Percentiles rank a stretch among this genome's conserved stretches.
These are phyloP conservation scores for Hydropsyche tenuis DNA, from an alignment of 1,140 invertebrate genomes.

Conservation along the genomic window DNA sequence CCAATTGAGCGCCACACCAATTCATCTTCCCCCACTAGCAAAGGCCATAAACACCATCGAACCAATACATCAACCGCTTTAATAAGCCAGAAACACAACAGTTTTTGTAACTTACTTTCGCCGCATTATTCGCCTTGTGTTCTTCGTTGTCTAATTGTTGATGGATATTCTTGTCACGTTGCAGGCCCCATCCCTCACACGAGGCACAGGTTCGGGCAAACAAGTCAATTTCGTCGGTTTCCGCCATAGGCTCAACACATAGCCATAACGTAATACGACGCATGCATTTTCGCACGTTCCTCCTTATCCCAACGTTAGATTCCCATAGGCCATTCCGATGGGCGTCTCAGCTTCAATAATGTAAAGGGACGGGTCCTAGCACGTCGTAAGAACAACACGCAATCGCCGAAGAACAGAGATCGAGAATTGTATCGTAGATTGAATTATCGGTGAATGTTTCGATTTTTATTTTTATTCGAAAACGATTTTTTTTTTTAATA, in stretches of 20 bases:
- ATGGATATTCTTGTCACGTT: background rate
- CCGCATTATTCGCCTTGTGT: too few relatives aligned
- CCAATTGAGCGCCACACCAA: too few relatives aligned
- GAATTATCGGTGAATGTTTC: too few relatives aligned
- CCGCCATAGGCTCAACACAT: too few relatives aligned
- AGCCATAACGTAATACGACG: background rate
- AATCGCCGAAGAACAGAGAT: background rate
- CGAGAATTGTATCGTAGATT: background rate
- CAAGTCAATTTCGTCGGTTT: conserved; percentile 7
- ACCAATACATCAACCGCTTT: too few relatives aligned
- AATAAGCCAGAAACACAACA: too few relatives aligned
- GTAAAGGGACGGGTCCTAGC: background rate
- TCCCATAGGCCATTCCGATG: background rate
- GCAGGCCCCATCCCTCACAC: background rate
- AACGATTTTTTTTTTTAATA: too few relatives aligned
- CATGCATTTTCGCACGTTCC: conserved; percentile 11
- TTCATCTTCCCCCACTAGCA: too few relatives aligned
- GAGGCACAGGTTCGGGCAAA: background rate
- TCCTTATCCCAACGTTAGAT: conserved; percentile 8
- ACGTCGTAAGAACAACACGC: background rate
- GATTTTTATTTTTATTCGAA: too few relatives aligned
- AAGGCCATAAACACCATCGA: too few relatives aligned
- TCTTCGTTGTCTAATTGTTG: background rate
- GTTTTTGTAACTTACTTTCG: too few relatives aligned
- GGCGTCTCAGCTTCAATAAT: background rate